Evolutionary conservation across 2,888 invertebrate species (phyloP).

Genomic region (Drosophila siamana): DNA sequence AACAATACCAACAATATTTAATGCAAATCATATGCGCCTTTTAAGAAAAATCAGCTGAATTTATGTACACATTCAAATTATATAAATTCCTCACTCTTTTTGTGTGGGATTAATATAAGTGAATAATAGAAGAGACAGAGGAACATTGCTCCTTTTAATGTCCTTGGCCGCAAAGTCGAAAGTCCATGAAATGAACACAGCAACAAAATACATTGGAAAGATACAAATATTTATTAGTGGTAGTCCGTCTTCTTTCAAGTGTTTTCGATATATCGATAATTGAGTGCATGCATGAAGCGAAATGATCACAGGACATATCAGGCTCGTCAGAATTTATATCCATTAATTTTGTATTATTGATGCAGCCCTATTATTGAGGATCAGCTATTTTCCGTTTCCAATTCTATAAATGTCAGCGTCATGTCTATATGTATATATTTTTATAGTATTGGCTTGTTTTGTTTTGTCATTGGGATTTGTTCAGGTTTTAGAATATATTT

Average conservation of each 20-base stretch:
- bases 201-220: not conserved
- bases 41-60: not conserved
- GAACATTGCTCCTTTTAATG: not conserved
- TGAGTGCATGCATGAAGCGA: not conserved
- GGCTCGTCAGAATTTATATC: too few species aligned
- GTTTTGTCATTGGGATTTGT: constrained; percentile 1
- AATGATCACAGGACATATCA: not conserved
- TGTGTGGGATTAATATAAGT: not conserved
- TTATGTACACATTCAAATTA: constrained; percentile 8
- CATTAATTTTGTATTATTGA: too few species aligned
- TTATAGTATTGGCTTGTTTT: not conserved
- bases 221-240: not conserved
- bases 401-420: not conserved
- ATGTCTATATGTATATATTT: not conserved
- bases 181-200: not conserved
- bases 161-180: constrained; percentile 6
- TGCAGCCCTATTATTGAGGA: too few species aligned
- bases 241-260: not conserved
- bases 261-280: constrained; percentile 12
- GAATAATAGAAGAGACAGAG: not conserved
- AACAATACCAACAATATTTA: constrained; percentile 21
- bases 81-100: constrained; percentile 1
- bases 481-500: not conserved
- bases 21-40: constrained; percentile 2
- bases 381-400: not conserved